Conservation (phyloP, 2,113 vertebrate species). For the Calidris pygmaea region DNA sequence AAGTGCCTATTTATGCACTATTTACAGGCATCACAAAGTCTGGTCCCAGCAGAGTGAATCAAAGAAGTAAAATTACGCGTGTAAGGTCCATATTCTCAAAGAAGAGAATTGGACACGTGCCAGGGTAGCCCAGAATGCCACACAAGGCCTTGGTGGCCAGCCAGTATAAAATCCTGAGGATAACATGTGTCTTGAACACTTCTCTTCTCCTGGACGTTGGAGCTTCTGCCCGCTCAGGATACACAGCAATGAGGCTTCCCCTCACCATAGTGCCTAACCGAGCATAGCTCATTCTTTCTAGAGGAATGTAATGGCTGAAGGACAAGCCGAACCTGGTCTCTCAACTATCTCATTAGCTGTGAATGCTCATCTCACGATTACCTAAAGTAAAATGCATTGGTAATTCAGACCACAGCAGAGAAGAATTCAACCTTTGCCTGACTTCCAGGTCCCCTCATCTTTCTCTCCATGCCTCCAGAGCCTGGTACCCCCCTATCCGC, state of each 20-base stretch:
- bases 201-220: background rate
- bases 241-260: background rate
- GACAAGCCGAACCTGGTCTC: background rate
- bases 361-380: background rate
- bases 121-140: background rate
- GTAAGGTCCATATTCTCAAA: background rate
- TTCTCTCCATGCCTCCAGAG: background rate
- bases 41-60: background rate
- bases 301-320: background rate
- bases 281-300: background rate
- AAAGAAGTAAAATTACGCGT: background rate
- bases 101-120: background rate
- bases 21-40: background rate
- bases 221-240: background rate
- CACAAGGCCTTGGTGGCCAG: background rate
- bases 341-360: background rate
- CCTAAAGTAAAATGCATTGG: background rate
- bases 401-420: background rate
- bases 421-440: background rate
- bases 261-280: background rate
- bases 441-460: background rate
- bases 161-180: background rate
- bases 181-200: background rate
- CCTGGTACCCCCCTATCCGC: background rate
- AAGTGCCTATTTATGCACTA: background rate